Conservation (phyloP, 2,797 vertebrate genomes). For the Cossypha heuglini region DNA sequence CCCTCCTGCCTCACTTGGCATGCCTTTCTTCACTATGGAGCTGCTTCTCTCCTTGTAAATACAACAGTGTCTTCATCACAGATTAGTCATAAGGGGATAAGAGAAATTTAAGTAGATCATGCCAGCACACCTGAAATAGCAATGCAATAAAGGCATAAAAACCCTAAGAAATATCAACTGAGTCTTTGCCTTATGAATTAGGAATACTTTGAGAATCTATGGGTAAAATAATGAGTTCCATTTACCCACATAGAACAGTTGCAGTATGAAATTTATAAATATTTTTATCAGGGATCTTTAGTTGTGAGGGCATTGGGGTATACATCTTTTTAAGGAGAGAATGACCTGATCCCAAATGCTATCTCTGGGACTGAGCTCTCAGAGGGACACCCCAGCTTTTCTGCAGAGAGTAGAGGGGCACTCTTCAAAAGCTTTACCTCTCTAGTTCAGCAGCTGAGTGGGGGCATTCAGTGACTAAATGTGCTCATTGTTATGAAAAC, state of each 20-base stretch:
- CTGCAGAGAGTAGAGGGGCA: neutral
- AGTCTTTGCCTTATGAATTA: neutral
- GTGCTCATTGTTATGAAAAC: neutral
- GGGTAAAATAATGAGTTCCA: neutral
- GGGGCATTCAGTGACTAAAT: neutral
- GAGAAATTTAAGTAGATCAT: neutral
- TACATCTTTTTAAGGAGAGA: neutral
- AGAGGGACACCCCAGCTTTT: neutral
- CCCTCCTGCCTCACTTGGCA: neutral
- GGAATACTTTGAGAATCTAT: neutral
- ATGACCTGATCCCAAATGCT: neutral
- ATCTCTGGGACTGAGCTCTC: neutral
- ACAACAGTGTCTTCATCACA: neutral
- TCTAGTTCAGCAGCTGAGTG: neutral
- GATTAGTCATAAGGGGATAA: constrained; percentile 35
- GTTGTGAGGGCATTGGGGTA: neutral
- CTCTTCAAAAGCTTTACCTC: neutral
- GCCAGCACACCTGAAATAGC: constrained; percentile 53
- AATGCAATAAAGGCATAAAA: neutral
- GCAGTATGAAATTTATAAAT: neutral
- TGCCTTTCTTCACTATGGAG: neutral
- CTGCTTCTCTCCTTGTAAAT: constrained; percentile 6
- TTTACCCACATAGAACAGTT: neutral
- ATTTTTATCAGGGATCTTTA: neutral
- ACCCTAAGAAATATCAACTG: neutral